Base-by-base conservation (phyloP, 1,140 invertebrate genomes). In the Drosophila pectinifera region DNA sequence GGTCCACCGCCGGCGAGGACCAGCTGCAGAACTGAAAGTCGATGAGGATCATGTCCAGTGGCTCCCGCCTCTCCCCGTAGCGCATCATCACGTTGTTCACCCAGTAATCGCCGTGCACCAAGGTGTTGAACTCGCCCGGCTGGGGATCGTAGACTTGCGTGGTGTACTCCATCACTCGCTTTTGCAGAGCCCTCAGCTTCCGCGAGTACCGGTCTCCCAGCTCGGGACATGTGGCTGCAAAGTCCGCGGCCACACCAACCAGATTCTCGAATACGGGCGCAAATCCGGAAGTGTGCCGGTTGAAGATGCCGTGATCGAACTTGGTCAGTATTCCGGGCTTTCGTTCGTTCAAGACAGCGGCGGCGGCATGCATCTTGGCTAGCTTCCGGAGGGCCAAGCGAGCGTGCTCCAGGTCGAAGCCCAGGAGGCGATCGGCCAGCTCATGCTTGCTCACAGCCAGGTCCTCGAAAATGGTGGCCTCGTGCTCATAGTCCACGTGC, bases 31-130 rank as follows among this genome's bases (percentile, higher is more conserved):
- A 90, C 53, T 92, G 92, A 46, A 92, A 92, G 43, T 92, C 92
- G 14, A 92, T 88, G 4, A 92, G 54, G 6, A 90, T 93, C 16
- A 95, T 92, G 45, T 93, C 92, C 34, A 28, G 93, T 78, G 48
- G 92, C 78, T 4, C 93, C 86, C 22, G 90, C 24, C 51, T 34
- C 3, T 92, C 75, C 31, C 93, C 82, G 61, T 95, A 95, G 13
- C 92, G 92, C 74, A 92, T 91, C 88, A 95, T 95, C 63, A 96
- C 84, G 89, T 96, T 96, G 76, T 95, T 95, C 0, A 93, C 89
- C 95, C 95, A 95, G 4, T 93, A 92, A 80, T 95, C 95, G 16
- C 95, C 95, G 53, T 95, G 95, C 64, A 93, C 94, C 18, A 95
- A 82, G 2, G 95, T 94, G 55, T 94, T 93, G 61, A 95, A 95